Conservation (phyloP, 2,888 invertebrate genomes). For the Lacanobia oleracea region DNA sequence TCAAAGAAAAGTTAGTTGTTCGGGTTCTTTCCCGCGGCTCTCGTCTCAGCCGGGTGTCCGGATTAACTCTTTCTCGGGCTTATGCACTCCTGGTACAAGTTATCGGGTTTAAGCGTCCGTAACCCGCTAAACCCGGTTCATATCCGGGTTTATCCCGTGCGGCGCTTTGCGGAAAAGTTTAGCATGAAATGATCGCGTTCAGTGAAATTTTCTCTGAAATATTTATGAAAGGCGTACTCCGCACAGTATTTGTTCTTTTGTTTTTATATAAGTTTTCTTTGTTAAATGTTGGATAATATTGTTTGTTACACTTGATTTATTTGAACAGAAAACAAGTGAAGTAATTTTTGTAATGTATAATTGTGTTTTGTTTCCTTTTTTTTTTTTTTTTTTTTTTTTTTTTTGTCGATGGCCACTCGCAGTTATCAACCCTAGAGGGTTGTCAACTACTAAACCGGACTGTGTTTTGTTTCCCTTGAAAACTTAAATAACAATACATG, state of each 20-base stretch:
- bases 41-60: constrained; percentile 62
- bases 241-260: background rate
- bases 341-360: too few species aligned
- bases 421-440: too few species aligned
- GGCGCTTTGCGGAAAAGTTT: constrained; percentile 10
- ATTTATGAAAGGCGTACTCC: background rate
- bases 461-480: too few species aligned
- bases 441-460: too few species aligned
- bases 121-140: constrained; percentile 83
- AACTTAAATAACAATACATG: too few species aligned
- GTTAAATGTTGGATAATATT: background rate
- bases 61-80: constrained; percentile 75
- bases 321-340: too few species aligned
- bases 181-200: background rate
- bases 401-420: too few species aligned
- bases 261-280: background rate
- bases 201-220: background rate
- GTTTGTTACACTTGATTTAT: background rate
- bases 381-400: too few species aligned
- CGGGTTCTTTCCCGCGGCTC: background rate
- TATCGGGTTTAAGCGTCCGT: constrained; percentile 87
- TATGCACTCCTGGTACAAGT: constrained; percentile 84
- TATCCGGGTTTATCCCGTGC: constrained; percentile 73
- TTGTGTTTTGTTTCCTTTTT: too few species aligned
- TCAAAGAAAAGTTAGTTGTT: background rate